phyloP scores from a whole-genome alignment of 2,888 invertebrate species.

The Petrophora chlorosata region DNA sequence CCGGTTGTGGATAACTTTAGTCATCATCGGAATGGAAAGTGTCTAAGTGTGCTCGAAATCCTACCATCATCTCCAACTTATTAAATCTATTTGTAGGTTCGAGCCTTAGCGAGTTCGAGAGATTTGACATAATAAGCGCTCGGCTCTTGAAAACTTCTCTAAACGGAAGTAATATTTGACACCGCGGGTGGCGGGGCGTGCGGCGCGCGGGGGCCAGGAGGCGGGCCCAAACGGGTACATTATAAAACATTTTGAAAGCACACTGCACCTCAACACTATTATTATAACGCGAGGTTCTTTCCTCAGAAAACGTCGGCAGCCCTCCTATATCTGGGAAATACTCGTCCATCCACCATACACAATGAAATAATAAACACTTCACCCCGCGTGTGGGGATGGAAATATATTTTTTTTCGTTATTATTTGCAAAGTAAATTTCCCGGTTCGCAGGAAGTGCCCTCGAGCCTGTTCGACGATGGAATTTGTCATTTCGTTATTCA shows the following conservation, averaged over 20 bases:
- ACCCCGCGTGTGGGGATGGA: constrained; percentile 41
- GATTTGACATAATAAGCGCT: neutral
- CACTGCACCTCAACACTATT: constrained; percentile 31
- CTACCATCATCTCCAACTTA: too few relatives aligned
- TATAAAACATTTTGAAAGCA: constrained; percentile 29
- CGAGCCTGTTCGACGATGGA: constrained; percentile 31
- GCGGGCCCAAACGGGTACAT: constrained; percentile 21
- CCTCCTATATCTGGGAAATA: constrained; percentile 29
- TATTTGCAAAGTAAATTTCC: constrained; percentile 43
- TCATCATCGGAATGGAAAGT: too few relatives aligned
- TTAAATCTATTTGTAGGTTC: too few relatives aligned
- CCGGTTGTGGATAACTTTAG: too few relatives aligned
- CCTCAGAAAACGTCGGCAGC: constrained; percentile 41
- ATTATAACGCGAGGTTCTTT: constrained; percentile 32
- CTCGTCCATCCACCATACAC: constrained; percentile 44
- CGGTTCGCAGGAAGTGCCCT: constrained; percentile 36
- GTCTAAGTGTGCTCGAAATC: too few relatives aligned
- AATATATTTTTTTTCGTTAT: constrained; percentile 44
- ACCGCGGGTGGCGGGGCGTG: constrained; percentile 7
- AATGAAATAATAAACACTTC: constrained; percentile 59
- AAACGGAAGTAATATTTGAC: constrained; percentile 7
- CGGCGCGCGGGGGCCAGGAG: too few relatives aligned
- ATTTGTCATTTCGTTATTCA: constrained; percentile 39
- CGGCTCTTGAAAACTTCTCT: neutral
- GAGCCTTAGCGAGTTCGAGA: too few relatives aligned